These are phyloP conservation scores for Pangasianodon gigas DNA, from an alignment of 2,113 vertebrate genomes.

Conservation along the genomic window DNA sequence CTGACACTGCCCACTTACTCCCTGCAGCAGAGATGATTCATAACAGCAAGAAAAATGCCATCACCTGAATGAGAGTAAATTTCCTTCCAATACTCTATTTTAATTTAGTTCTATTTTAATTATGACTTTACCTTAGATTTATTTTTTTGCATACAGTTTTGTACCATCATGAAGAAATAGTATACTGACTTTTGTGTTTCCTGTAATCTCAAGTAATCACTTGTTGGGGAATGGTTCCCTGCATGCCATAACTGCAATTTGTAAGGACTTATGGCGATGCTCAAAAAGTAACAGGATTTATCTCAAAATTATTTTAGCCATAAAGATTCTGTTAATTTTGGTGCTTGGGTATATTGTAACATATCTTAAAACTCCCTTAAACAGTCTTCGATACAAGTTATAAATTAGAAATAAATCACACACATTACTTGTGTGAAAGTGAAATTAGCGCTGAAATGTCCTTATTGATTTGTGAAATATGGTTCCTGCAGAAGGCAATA, in stretches of 20 bases:
- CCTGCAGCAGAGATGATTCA: constrained; percentile 12
- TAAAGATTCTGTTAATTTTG: not conserved
- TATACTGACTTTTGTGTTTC: not conserved
- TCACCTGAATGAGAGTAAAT: not conserved
- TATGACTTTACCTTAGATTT: not conserved
- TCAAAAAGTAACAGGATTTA: not conserved
- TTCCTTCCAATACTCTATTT: not conserved
- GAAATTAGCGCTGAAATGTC: not conserved
- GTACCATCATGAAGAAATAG: not conserved
- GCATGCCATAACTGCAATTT: not conserved
- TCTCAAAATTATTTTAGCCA: not conserved
- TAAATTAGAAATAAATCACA: not conserved
- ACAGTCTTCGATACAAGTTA: not conserved
- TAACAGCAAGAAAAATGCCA: not conserved
- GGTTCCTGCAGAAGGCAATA: not conserved
- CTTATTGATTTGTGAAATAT: not conserved
- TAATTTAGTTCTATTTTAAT: not conserved
- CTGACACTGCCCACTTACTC: constrained; percentile 6
- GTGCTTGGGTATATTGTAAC: not conserved
- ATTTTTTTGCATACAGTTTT: not conserved
- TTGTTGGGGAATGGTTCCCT: not conserved
- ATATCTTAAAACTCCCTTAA: not conserved
- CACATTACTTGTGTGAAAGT: not conserved
- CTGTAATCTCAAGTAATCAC: not conserved
- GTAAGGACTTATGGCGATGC: not conserved